phyloP scores from a whole-genome alignment of 53 echinoderm and acorn worm genomes.

The Echinarachnius parma region DNA sequence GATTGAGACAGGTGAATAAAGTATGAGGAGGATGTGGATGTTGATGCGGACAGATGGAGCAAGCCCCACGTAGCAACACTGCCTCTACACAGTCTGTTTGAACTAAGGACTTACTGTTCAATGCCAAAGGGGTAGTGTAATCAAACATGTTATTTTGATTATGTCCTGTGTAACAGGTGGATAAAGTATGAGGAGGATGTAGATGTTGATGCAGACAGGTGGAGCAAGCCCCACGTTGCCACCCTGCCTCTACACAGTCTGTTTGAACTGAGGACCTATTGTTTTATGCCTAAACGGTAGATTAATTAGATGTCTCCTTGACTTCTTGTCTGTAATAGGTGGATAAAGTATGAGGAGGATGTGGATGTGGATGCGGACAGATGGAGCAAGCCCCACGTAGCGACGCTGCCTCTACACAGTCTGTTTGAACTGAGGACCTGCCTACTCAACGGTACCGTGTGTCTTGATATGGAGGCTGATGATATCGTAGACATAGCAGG shows the following conservation, averaged over 20 bases:
- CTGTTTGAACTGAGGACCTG: slow-evolving; percentile 92
- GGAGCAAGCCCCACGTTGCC: slow-evolving; percentile 94
- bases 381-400: slow-evolving; percentile 94
- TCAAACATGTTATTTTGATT: no score
- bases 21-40: slow-evolving; percentile 93
- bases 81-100: slow-evolving; percentile 95
- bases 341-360: slow-evolving; percentile 96
- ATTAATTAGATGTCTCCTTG: no score
- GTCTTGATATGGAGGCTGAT: slow-evolving; percentile 89
- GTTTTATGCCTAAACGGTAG: slow-evolving; percentile 67
- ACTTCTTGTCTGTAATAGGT: no score
- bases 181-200: slow-evolving; percentile 96
- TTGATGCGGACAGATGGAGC: slow-evolving; percentile 88
- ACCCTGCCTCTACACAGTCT: slow-evolving; percentile 92
- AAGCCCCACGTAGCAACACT: slow-evolving; percentile 89
- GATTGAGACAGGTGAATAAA: slow-evolving; percentile 96
- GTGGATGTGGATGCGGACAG: slow-evolving; percentile 85
- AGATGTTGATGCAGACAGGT: slow-evolving; percentile 82
- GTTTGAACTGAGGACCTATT: slow-evolving; percentile 90
- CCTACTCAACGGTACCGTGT: slow-evolving; percentile 76
- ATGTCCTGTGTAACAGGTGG: no score
- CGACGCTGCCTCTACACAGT: slow-evolving; percentile 90
- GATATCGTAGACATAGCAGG: slow-evolving; percentile 76
- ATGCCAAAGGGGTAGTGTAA: no score
- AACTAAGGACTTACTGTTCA: slow-evolving; percentile 80